Evolutionary conservation across 2,113 vertebrate species (phyloP), one percentile per base, ranked within the genome.

Genomic region (Zosterops japonicus): DNA sequence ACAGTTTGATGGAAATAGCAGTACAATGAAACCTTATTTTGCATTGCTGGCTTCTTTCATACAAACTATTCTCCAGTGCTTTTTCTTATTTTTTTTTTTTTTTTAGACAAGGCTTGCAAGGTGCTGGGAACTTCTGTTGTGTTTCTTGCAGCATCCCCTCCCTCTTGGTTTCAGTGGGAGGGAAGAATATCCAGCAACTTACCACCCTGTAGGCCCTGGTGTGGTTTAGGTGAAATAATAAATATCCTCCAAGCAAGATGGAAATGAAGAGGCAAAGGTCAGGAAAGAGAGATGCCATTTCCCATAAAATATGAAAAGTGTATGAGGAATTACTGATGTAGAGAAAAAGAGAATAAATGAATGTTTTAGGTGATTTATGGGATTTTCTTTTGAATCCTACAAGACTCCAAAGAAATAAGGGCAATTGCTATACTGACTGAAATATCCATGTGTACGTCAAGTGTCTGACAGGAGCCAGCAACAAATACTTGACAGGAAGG

Each of bases 21-120:
- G 46, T 74, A 91, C 71, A 90, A 83, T 91, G 46, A 92, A 94
- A 88, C 60, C 69, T 83, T 89, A 87, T 70, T 97, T 93, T 90
- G 57, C 68, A 75, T 69, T 55, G 50, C 69, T 21, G 14, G 2
- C 3, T 8, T 94, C 76, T 79, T 96, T 96, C 55, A 31, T 76
- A 23, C 29, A 70, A 50, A n/a, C 31, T 77, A 8, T 90, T 83
- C 57, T 80, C 63, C 33, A 12, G 57, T 49, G 36, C 4, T 7
- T 41, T 42, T 70, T 75, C 76, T 39, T n/a, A n/a, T n/a, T 42
- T 63, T 80, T 42, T 28, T 29, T 74, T 84, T 77, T 36, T 44
- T 65, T 89, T 50, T 9, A 72, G 46, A 1, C 9, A 57, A 88
- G 31, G 36, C 14, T 56, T 80, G 20, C 28, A 53, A 87, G 52